These are phyloP conservation scores for Astyanax mexicanus DNA, from an alignment of 2,797 vertebrate species.

Conservation along the genomic window DNA sequence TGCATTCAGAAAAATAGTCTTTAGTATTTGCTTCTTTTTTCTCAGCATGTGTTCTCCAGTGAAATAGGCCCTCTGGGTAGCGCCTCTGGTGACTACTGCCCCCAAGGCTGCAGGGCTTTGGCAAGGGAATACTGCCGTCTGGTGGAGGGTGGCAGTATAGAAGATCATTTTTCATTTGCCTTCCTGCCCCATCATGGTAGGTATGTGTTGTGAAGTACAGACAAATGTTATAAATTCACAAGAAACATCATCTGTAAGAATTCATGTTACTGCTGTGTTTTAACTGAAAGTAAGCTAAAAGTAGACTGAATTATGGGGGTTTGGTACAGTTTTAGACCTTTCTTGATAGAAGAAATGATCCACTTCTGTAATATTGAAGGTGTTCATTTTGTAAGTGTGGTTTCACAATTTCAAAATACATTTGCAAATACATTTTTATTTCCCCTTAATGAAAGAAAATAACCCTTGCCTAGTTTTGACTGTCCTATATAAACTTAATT, in stretches of 20 bases:
- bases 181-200: constrained; percentile 36
- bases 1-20: not conserved
- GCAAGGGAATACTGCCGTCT: constrained; percentile 86
- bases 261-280: not conserved
- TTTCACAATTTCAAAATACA: no score
- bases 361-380: no score
- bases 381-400: no score
- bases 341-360: no score
- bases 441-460: no score
- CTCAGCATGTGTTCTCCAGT: constrained; percentile 13
- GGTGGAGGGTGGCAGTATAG: constrained; percentile 70
- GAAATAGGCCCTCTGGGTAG: constrained; percentile 62
- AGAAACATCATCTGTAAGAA: not conserved
- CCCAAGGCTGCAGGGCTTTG: constrained; percentile 67
- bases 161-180: constrained; percentile 41
- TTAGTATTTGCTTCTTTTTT: not conserved
- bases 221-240: not conserved
- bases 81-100: constrained; percentile 70
- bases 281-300: not conserved
- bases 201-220: not conserved
- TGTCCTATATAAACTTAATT: no score
- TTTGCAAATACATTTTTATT: no score
- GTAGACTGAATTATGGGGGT: no score
- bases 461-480: no score
- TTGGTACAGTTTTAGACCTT: no score